Base-by-base conservation (phyloP, 1,140 invertebrate genomes). In the Psilanteris sp. region DNA sequence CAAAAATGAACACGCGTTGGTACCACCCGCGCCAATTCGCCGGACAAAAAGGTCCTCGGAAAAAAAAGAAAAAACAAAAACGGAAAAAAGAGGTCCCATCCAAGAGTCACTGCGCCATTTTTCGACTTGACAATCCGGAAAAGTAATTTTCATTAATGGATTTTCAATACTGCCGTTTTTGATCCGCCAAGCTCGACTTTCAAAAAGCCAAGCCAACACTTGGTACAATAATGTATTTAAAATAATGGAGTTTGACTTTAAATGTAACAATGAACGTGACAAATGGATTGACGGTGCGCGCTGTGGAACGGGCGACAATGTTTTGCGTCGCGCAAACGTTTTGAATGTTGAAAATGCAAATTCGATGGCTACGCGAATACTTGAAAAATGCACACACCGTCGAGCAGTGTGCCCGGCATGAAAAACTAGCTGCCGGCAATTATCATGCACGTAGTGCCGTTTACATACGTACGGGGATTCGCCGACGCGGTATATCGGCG, bases 381-480 rank as follows among this genome's bases (percentile, higher is more conserved):
- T 55, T 73, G 50, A 64, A 64, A 73, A 73, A 73, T 50, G 52
- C 43, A 36, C 11, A 16, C 52, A 29, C 41, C 10, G 10, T 29
- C 29, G 27, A 61, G 54, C 54, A 61, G 46, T 55, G 71, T 62
- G 54, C 44, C 54, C 34, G 46, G 54, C 59, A 67, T 67, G 54
- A 68, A 67, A 62, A 67, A 72, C 39, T 75, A 48, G 62, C 71
- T 54, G 54, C 34, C 36, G 61, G 71, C 72, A 75, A 75, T 75
- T 75, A 75, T 75, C 72, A 68, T 75, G 57, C 62, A 48, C 55
- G 48, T 44, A 55, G 55, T 29, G 71, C 54, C 34, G 41, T 66
- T 62, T 72, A 62, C 55, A 52, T 62, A 61, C 61, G 54, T 50
- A 57, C 31, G 39, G 27, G 44, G 46, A 52, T 61, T 59, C 52